Base-by-base conservation (phyloP, 2,113 vertebrate genomes). In the Clarias batrachus region DNA sequence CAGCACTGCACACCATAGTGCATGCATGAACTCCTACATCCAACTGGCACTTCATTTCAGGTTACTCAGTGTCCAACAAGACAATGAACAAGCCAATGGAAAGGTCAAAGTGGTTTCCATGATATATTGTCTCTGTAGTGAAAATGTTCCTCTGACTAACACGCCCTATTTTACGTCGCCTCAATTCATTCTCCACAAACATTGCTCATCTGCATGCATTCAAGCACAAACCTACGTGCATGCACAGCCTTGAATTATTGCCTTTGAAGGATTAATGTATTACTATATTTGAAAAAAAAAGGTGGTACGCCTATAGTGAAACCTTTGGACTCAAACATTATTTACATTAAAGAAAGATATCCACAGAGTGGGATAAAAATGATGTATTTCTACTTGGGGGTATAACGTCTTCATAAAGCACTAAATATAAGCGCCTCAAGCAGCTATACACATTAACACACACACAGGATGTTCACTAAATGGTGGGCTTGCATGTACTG, bases 91-190 rank as follows among this genome's bases (percentile, higher is more conserved):
- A 9, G 16, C n/a, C n/a, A 25, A 25, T 30, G 74, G 37, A 56
- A 81, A 89, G 66, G 52, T 27, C 41, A 74, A 59, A 21, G 17
- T 57, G 70, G 59, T 25, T 63, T 70, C 27, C 60, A 27, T 56
- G 4, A 82, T 16, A 65, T 56, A 21, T 33, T 54, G 68, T 54
- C 57, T 63, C 23, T 82, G 48, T 14, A 16, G 37, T 57, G 9
- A 76, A 76, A 74, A 77, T 57, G 54, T 76, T 8, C 48, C 11
- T 74, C 65, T 8, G 82, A 66, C 56, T 52, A 66, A 23, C 57
- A 85, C 71, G 3, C 30, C 27, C 37, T 85, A 33, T 48, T 54
- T 52, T 4, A 48, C 63, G 68, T 54, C 54, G 81, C 81, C 63
- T 66, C 37, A 65, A 59, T 76, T 76, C 41, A 52, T 76, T 76